These are phyloP conservation scores for Maylandia zebra DNA, from an alignment of 2,113 vertebrate genomes.

Conservation along the genomic window DNA sequence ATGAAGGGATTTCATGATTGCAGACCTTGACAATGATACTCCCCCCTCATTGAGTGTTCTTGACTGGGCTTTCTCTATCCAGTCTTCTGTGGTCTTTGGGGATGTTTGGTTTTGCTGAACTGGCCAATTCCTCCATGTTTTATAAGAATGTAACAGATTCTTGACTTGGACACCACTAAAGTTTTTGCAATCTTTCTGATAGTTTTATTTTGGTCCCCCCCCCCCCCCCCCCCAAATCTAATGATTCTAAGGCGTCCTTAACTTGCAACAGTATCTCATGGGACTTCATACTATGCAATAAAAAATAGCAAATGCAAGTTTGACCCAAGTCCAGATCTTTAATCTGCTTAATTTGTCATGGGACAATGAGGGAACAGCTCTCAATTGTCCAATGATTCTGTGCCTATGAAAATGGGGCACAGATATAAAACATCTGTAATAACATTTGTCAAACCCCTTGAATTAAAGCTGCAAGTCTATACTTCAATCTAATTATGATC, in stretches of 20 bases:
- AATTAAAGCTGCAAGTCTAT: not conserved
- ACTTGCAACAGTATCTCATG: not conserved
- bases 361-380: not conserved
- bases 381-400: not conserved
- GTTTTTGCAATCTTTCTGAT: not conserved
- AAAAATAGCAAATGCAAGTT: not conserved
- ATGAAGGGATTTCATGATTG: accelerated
- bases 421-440: not conserved
- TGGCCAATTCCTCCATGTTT: not conserved
- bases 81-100: not conserved
- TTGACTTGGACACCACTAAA: accelerated
- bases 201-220: not conserved
- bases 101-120: not conserved
- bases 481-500: not conserved
- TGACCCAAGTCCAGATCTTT: not conserved
- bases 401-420: not conserved
- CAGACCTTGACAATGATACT: not conserved
- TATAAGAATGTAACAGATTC: not conserved
- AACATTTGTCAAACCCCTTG: not conserved
- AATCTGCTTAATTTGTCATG: not conserved
- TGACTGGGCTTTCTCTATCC: not conserved
- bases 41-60: not conserved
- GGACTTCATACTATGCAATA: not conserved
- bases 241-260: not conserved
- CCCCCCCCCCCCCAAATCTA: not conserved